Conservation (phyloP, 2,888 invertebrate genomes). For the Cyrtodaria siliqua region DNA sequence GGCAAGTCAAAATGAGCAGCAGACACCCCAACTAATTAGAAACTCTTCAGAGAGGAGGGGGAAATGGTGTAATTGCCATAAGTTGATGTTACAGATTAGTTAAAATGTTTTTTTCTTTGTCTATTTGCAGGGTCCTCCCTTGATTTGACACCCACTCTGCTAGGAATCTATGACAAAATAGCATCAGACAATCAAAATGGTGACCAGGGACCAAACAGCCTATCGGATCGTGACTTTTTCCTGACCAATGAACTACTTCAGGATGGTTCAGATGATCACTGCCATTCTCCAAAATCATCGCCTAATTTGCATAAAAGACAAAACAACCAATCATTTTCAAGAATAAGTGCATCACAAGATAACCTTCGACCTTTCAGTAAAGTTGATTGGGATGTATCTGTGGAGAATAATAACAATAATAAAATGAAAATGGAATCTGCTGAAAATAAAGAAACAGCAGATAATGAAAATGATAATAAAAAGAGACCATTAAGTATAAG, state of each 20-base stretch:
- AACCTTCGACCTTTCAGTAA: slow-evolving; percentile 35
- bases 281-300: slow-evolving; percentile 53
- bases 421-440: slow-evolving; percentile 46
- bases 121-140: slow-evolving; percentile 77
- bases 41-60: no score
- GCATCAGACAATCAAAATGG: slow-evolving; percentile 63
- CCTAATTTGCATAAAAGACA: slow-evolving; percentile 22
- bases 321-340: slow-evolving; percentile 29
- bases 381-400: slow-evolving; percentile 39
- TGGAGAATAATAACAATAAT: slow-evolving; percentile 28
- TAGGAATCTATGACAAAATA: slow-evolving; percentile 79
- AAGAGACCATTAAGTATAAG: slow-evolving; percentile 85
- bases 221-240: slow-evolving; percentile 55
- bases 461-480: slow-evolving; percentile 80
- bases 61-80: no score
- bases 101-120: slow-evolving; percentile 20
- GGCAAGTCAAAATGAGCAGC: no score
- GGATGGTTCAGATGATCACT: slow-evolving; percentile 49
- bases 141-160: slow-evolving; percentile 77
- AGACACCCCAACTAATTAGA: no score
- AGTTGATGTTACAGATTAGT: no score
- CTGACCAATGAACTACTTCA: slow-evolving; percentile 51
- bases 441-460: slow-evolving; percentile 36
- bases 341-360: slow-evolving; percentile 14
- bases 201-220: slow-evolving; percentile 51